A percentile compares a stretch with the other conserved stretches of the same genome.
Conservation (phyloP, 2,113 vertebrate species). For the Seriola dumerili region DNA sequence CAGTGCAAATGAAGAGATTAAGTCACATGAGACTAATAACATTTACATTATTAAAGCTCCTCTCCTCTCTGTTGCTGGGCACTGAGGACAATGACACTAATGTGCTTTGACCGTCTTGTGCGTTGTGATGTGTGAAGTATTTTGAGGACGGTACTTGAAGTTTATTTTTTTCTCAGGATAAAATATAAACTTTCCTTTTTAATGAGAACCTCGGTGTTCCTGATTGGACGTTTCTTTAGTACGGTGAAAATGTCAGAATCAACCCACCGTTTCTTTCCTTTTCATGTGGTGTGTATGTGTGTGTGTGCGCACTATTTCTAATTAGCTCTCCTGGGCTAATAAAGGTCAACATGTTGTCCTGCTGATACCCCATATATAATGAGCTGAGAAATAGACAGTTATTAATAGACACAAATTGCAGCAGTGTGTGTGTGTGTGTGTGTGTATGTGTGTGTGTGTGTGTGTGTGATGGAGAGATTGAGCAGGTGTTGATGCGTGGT, state of each 20-base stretch:
- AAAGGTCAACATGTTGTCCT: constrained; percentile 54
- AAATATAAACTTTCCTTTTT: not conserved
- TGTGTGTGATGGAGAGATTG: constrained; percentile 14
- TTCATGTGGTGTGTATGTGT: not conserved
- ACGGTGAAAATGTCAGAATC: constrained; percentile 27
- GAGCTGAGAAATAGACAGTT: constrained; percentile 47
- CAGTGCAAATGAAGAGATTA: constrained; percentile 52
- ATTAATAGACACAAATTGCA: constrained; percentile 59
- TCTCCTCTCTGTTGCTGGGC: not conserved
- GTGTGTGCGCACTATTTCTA: constrained; percentile 15
- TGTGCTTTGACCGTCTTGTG: not conserved
- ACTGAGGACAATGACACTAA: not conserved
- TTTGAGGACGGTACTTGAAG: not conserved
- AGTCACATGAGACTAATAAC: constrained; percentile 67
- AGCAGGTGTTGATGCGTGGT: constrained; percentile 58
- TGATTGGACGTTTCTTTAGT: not conserved
- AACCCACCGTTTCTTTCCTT: constrained; percentile 9
- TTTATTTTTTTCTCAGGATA: not conserved
- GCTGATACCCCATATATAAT: constrained; percentile 41
- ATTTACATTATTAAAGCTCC: constrained; percentile 27
- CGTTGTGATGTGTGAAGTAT: not conserved
- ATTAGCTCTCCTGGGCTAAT: constrained; percentile 58
- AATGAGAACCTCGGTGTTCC: not conserved
- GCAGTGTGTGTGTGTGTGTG: not conserved
- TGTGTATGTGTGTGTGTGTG: constrained; percentile 8